Conservation (phyloP, 2,888 invertebrate species). For the Volucella bombylans region DNA sequence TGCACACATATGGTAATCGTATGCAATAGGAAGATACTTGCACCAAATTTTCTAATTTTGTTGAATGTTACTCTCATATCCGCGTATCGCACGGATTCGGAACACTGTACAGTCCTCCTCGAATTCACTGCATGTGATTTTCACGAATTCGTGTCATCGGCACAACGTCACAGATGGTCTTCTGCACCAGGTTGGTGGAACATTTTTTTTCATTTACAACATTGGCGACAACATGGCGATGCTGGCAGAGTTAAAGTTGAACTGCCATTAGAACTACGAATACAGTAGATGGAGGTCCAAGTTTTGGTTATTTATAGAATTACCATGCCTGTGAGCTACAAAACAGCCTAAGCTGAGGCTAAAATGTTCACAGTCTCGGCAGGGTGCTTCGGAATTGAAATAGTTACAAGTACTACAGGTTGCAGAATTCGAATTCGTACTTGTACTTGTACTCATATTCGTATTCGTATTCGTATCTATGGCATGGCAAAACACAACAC, state of each 20-base stretch:
- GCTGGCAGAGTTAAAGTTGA: slow-evolving; percentile 48
- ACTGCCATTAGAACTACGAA: slow-evolving; percentile 52
- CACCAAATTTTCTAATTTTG: slow-evolving; percentile 66
- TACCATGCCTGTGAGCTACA: slow-evolving; percentile 31
- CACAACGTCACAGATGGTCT: slow-evolving; percentile 34
- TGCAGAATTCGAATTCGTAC: not conserved
- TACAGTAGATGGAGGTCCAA: slow-evolving; percentile 41
- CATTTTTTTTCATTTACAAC: slow-evolving; percentile 32
- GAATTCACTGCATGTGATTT: slow-evolving; percentile 50
- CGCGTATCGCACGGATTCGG: slow-evolving; percentile 60
- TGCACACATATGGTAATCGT: slow-evolving; percentile 24
- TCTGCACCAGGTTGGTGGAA: slow-evolving; percentile 47
- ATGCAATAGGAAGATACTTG: slow-evolving; percentile 13
- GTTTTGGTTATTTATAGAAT: slow-evolving; percentile 49
- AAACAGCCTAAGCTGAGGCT: slow-evolving; percentile 23
- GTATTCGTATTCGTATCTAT: not conserved
- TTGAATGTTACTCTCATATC: slow-evolving; percentile 58
- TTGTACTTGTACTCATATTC: not conserved
- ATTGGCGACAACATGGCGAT: slow-evolving; percentile 14
- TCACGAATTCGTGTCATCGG: slow-evolving; percentile 39
- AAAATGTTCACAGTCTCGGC: slow-evolving; percentile 18
- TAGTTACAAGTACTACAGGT: slow-evolving; percentile 45
- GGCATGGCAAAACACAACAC: slow-evolving; percentile 27
- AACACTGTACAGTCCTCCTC: slow-evolving; percentile 29
- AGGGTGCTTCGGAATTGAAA: slow-evolving; percentile 29